Evolutionary conservation across 2,888 invertebrate genomes (phyloP).

Genomic region (Athripsodes cinereus): DNA sequence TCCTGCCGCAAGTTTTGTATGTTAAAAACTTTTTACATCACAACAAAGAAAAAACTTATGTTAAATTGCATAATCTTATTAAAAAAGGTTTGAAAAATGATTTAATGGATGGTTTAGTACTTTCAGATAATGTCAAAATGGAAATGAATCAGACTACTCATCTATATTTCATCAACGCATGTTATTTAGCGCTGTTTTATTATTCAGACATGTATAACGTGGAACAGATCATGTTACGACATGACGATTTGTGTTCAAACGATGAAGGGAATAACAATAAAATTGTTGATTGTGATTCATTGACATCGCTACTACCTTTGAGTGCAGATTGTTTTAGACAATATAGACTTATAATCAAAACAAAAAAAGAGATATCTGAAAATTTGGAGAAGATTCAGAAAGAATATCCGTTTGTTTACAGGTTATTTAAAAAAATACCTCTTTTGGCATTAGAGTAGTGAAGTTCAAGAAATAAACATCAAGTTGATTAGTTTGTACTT

Average conservation of each 20-base stretch:
- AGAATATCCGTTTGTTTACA: constrained; percentile 8
- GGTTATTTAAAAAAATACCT: constrained; percentile 11
- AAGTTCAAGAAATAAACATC: too few relatives aligned
- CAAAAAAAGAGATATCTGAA: constrained; percentile 14
- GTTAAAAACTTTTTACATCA: not conserved
- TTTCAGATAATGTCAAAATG: not conserved
- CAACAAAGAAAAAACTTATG: not conserved
- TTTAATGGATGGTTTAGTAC: not conserved
- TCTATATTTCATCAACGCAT: not conserved
- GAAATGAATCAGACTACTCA: not conserved
- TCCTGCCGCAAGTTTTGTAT: not conserved
- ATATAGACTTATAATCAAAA: constrained; percentile 19
- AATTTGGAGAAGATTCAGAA: constrained; percentile 7
- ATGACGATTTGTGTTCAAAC: not conserved
- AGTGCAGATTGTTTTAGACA: constrained; percentile 18
- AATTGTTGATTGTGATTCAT: not conserved
- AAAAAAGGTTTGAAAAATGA: not conserved
- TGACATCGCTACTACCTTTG: not conserved
- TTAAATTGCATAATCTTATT: not conserved
- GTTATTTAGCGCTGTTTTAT: not conserved
- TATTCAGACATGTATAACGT: not conserved
- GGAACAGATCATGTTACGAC: not conserved
- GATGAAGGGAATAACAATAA: not conserved
- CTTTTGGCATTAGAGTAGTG: too few relatives aligned
- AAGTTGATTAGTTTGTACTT: too few relatives aligned